phyloP scores from a whole-genome alignment of 2,797 vertebrate species.

The Acanthurus lineatus region DNA sequence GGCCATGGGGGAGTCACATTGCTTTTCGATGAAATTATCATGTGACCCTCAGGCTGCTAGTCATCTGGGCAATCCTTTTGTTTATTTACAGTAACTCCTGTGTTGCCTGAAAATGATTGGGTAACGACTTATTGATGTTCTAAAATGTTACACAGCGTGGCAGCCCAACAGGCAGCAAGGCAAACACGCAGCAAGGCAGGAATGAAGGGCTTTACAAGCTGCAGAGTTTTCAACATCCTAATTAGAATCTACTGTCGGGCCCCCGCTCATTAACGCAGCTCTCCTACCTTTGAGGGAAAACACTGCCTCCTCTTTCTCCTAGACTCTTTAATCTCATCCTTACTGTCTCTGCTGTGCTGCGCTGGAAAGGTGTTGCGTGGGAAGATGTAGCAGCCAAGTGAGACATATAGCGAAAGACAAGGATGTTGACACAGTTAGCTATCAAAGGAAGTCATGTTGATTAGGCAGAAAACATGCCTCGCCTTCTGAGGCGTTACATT shows the following conservation, averaged over 20 bases:
- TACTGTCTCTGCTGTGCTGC: slow-evolving; percentile 27
- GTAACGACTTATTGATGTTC: slow-evolving; percentile 42
- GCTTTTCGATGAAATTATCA: background rate
- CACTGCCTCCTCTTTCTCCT: slow-evolving; percentile 38
- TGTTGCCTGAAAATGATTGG: slow-evolving; percentile 3
- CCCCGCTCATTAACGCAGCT: slow-evolving; percentile 55
- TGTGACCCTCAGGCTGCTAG: background rate
- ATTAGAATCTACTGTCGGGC: slow-evolving; percentile 56
- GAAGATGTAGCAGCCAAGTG: slow-evolving; percentile 53
- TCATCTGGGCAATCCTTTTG: background rate
- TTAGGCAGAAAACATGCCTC: slow-evolving; percentile 67
- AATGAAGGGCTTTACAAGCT: slow-evolving; percentile 32
- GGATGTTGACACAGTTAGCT: slow-evolving; percentile 67
- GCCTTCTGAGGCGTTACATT: slow-evolving; percentile 52
- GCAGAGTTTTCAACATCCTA: slow-evolving; percentile 49
- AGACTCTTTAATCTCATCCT: slow-evolving; percentile 55
- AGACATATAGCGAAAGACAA: slow-evolving; percentile 38
- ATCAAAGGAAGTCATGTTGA: slow-evolving; percentile 74
- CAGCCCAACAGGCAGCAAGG: slow-evolving; percentile 17
- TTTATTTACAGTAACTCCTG: slow-evolving; percentile 18
- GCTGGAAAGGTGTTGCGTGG: slow-evolving; percentile 38
- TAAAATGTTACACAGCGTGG: slow-evolving; percentile 17
- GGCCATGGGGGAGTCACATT: background rate
- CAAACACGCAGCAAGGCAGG: background rate
- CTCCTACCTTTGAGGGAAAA: slow-evolving; percentile 56